A percentile compares a stretch with the other conserved stretches of the same genome.
These are phyloP conservation scores for Philantomba maxwellii DNA, from an alignment of 2,113 vertebrate species.

Conservation along the genomic window DNA sequence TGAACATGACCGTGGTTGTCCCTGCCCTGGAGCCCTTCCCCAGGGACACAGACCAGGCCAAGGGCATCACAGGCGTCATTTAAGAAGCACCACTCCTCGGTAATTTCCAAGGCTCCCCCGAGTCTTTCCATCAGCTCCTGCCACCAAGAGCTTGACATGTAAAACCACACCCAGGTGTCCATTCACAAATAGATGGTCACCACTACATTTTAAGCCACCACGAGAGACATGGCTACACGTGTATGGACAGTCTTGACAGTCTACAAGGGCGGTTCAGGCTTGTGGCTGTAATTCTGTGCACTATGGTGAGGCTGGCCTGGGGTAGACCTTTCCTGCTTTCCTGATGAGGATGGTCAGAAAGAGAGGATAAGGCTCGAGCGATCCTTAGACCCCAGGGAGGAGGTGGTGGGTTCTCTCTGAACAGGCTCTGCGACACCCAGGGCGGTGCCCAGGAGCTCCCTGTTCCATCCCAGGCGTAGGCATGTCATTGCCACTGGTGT, in stretches of 20 bases:
- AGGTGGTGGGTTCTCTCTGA: too few relatives aligned
- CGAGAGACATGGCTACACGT: fast-evolving
- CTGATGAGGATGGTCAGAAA: not conserved
- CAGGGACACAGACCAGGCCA: not conserved
- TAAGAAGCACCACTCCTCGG: fast-evolving
- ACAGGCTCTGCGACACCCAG: too few relatives aligned
- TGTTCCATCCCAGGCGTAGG: too few relatives aligned
- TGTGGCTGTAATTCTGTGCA: not conserved
- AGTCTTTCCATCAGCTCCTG: not conserved
- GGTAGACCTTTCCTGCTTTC: not conserved
- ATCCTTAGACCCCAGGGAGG: not conserved
- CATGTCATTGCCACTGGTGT: not conserved
- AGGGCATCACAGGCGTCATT: fast-evolving
- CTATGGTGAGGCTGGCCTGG: fast-evolving
- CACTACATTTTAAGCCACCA: fast-evolving
- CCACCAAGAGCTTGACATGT: too few relatives aligned
- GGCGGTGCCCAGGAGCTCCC: not conserved
- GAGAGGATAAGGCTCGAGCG: not conserved
- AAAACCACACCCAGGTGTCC: too few relatives aligned
- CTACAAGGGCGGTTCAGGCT: too few relatives aligned
- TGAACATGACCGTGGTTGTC: fast-evolving
- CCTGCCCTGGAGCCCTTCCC: not conserved
- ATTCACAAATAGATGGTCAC: too few relatives aligned
- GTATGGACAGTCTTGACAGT: not conserved
- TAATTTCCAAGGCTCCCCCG: not conserved